Percentiles rank a stretch among this genome's conserved stretches.
Conservation (phyloP, 2,113 vertebrate species). For the Rhipidura dahli region DNA sequence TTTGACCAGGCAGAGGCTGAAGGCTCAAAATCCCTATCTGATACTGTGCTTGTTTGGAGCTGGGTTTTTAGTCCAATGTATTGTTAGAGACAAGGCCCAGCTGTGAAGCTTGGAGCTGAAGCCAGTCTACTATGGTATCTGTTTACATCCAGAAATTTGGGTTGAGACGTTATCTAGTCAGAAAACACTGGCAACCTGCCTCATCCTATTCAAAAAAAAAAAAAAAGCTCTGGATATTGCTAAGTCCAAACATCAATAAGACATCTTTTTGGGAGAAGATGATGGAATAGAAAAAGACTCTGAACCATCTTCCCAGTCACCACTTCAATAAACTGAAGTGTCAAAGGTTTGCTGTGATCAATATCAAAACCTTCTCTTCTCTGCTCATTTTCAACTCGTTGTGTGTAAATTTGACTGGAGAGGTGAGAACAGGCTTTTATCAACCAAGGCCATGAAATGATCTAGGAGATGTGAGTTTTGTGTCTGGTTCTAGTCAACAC, state of each 20-base stretch:
- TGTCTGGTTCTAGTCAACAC: conserved; percentile 30
- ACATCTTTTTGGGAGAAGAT: neutral
- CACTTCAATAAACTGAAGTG: neutral
- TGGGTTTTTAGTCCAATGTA: neutral
- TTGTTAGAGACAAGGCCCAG: conserved; percentile 21
- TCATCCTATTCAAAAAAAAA: neutral
- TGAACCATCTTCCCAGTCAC: neutral
- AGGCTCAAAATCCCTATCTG: neutral
- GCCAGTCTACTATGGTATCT: conserved; percentile 17
- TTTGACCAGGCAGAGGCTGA: neutral
- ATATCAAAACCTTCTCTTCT: neutral
- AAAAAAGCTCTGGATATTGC: neutral
- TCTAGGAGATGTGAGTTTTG: neutral
- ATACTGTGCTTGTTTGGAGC: neutral
- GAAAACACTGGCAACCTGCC: conserved; percentile 38
- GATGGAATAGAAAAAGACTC: neutral
- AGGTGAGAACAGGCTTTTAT: conserved; percentile 52
- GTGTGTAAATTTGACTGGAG: conserved; percentile 25
- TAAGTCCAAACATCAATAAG: neutral
- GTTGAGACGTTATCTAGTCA: conserved; percentile 31
- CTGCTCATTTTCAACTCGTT: neutral
- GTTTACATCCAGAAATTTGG: conserved; percentile 40
- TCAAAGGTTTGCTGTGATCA: neutral
- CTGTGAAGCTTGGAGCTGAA: conserved; percentile 35
- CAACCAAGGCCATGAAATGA: neutral